A percentile compares a stretch with the other conserved stretches of the same genome.
These are phyloP conservation scores for Serripes groenlandicus DNA, from an alignment of 2,888 invertebrate genomes.

Conservation along the genomic window DNA sequence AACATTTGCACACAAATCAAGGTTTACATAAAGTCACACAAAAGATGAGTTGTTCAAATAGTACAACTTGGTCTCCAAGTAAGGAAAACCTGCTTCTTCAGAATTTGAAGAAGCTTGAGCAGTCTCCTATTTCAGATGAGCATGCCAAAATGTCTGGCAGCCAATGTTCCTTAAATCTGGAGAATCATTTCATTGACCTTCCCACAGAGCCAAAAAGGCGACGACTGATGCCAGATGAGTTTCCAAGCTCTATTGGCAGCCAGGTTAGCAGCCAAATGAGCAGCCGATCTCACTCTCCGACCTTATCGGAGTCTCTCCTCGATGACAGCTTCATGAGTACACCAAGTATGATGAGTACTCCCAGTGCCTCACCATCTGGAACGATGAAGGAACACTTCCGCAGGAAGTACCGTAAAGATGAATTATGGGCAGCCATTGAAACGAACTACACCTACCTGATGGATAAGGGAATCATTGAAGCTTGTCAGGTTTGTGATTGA, in stretches of 20 bases:
- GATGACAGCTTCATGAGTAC: slow-evolving; percentile 77
- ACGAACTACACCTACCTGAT: slow-evolving; percentile 97
- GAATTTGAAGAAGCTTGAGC: slow-evolving; percentile 56
- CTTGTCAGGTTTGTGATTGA: slow-evolving; percentile 90
- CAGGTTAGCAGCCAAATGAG: slow-evolving; percentile 75
- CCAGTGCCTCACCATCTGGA: slow-evolving; percentile 76
- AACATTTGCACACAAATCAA: slow-evolving; percentile 8
- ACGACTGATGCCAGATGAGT: slow-evolving; percentile 74
- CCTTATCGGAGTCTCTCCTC: slow-evolving; percentile 66
- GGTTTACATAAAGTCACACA: neutral
- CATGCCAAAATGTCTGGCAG: slow-evolving; percentile 55
- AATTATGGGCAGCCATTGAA: slow-evolving; percentile 96
- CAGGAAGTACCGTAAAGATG: slow-evolving; percentile 89
- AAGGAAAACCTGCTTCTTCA: slow-evolving; percentile 63
- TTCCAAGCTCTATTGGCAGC: slow-evolving; percentile 70
- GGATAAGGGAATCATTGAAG: slow-evolving; percentile 97
- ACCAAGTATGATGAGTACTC: slow-evolving; percentile 72
- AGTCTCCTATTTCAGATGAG: slow-evolving; percentile 59
- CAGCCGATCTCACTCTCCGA: slow-evolving; percentile 80
- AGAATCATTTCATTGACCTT: slow-evolving; percentile 63
- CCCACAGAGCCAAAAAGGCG: slow-evolving; percentile 79
- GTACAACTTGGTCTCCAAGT: slow-evolving; percentile 57
- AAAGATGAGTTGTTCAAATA: slow-evolving; percentile 55
- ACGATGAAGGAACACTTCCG: slow-evolving; percentile 80
- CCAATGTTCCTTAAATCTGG: slow-evolving; percentile 60